Evolutionary conservation across 2,797 vertebrate species (phyloP).

Genomic region (Pseudotriccus pelzelni): DNA sequence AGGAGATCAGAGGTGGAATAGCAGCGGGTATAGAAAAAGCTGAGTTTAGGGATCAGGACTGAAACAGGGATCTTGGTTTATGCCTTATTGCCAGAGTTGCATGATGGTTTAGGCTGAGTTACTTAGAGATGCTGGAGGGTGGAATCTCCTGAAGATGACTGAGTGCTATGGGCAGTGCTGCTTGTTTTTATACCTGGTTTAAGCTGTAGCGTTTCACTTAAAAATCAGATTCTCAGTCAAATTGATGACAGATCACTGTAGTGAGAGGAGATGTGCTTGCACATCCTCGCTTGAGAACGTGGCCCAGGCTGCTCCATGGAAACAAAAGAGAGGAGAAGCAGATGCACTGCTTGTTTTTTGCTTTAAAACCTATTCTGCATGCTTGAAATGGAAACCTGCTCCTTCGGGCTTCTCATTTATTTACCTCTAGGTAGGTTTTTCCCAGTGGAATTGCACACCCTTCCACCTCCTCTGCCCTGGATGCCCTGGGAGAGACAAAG

Average conservation of each 20-base stretch:
- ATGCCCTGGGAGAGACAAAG: not conserved
- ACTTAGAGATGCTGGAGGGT: not conserved
- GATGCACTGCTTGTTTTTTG: slow-evolving; percentile 1
- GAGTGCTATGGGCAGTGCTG: not conserved
- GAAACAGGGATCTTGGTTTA: not conserved
- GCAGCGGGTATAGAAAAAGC: not conserved
- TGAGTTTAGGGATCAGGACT: not conserved
- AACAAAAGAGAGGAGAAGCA: slow-evolving; percentile 38
- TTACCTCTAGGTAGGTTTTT: not conserved
- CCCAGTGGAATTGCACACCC: not conserved
- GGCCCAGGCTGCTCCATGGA: slow-evolving; percentile 41
- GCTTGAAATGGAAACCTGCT: not conserved
- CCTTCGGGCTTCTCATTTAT: not conserved
- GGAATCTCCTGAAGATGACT: not conserved
- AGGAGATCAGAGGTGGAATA: not conserved
- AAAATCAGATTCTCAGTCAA: not conserved
- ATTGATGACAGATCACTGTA: not conserved
- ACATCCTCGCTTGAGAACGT: not conserved
- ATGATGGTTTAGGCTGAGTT: not conserved
- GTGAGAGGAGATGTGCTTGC: slow-evolving; percentile 5
- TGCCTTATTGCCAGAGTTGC: not conserved
- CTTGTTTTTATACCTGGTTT: not conserved
- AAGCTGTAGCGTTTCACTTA: not conserved
- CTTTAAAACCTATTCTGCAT: not conserved
- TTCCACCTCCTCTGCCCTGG: not conserved